Percentiles rank a stretch among this genome's conserved stretches.
Evolutionary conservation across 1,140 invertebrate species (phyloP).

Genomic region (Phocides pigmalion): DNA sequence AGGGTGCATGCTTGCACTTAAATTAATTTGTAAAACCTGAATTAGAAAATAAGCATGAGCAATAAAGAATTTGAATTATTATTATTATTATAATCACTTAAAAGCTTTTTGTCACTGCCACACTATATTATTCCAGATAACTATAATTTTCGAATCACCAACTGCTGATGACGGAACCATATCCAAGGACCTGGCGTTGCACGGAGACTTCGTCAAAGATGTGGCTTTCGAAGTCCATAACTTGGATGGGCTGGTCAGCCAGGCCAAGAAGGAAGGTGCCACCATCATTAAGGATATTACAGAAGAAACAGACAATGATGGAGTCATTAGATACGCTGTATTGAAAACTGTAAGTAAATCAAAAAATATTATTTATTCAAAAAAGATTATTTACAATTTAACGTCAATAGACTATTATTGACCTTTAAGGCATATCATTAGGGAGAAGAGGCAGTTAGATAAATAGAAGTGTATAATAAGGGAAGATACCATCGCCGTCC

Average conservation of each 20-base stretch:
- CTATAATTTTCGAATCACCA: slow-evolving; percentile 95
- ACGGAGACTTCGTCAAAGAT: slow-evolving; percentile 99
- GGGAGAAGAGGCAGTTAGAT: too few species aligned
- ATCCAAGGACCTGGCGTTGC: slow-evolving; percentile 90
- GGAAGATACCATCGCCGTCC: too few species aligned
- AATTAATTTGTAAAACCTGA: too few species aligned
- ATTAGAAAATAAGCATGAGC: too few species aligned
- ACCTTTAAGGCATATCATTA: too few species aligned
- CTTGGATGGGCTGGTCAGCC: slow-evolving; percentile 91
- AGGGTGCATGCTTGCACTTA: too few species aligned
- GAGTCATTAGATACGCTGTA: slow-evolving; percentile 93
- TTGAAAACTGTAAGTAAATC: slow-evolving; percentile 91
- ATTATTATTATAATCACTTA: too few species aligned
- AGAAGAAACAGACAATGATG: slow-evolving; percentile 94
- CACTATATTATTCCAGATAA: slow-evolving; percentile 86
- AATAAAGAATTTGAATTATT: too few species aligned
- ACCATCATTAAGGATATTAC: slow-evolving; percentile 93
- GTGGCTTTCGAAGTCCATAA: slow-evolving; percentile 97
- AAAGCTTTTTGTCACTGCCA: too few species aligned
- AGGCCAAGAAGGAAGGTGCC: slow-evolving; percentile 93
- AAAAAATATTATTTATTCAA: slow-evolving; percentile 15
- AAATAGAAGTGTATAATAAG: too few species aligned
- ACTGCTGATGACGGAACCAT: slow-evolving; percentile 90
- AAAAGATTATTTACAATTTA: too few species aligned
- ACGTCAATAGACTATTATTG: too few species aligned